These are phyloP conservation scores for Bettongia penicillata DNA, from an alignment of 2,113 vertebrate genomes.

Conservation along the genomic window DNA sequence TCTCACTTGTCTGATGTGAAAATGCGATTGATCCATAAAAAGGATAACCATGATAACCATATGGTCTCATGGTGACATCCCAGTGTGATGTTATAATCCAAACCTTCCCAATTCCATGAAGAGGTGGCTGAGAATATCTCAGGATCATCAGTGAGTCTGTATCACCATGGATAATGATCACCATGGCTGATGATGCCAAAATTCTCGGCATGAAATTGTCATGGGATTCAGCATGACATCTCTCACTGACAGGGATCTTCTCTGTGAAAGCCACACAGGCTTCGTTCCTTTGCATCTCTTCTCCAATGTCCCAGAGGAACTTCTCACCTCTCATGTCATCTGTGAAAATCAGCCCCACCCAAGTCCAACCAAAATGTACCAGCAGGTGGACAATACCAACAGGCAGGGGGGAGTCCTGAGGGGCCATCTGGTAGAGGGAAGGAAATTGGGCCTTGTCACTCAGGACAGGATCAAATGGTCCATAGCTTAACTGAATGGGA, in stretches of 20 bases:
- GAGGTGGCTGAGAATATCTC: background rate
- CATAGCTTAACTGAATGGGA: background rate
- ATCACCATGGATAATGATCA: background rate
- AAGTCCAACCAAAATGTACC: constrained; percentile 49
- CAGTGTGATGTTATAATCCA: background rate
- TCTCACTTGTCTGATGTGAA: background rate
- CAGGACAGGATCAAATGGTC: constrained; percentile 10
- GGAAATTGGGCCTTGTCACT: constrained; percentile 6
- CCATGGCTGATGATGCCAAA: background rate
- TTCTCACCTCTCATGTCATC: constrained; percentile 24
- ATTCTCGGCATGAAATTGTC: too few relatives aligned
- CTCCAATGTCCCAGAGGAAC: too few relatives aligned
- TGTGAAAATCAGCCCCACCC: constrained; percentile 11
- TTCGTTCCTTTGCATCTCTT: too few relatives aligned
- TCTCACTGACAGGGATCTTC: too few relatives aligned
- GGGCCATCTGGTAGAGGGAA: constrained; percentile 40
- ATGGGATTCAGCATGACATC: too few relatives aligned
- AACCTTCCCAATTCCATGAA: background rate
- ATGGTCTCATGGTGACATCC: background rate
- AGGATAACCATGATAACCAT: background rate
- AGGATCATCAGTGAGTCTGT: background rate
- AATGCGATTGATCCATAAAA: constrained; percentile 22
- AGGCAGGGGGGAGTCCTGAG: background rate
- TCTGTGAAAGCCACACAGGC: too few relatives aligned
- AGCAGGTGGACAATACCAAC: background rate